Conservation (phyloP, 2,113 vertebrate genomes). For the Austrofundulus limnaeus region DNA sequence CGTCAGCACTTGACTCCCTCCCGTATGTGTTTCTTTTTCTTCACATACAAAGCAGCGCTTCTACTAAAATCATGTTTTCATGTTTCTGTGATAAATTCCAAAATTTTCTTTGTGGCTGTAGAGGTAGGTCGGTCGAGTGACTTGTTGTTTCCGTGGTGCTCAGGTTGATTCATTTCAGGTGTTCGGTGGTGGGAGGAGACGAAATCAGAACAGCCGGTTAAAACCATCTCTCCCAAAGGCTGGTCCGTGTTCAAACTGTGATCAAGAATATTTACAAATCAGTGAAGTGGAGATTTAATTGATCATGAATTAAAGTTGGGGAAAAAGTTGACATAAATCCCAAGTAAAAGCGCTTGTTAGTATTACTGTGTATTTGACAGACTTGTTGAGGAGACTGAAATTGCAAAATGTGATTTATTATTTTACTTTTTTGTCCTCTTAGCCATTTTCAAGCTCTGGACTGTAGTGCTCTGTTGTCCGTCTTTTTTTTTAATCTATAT, state of each 20-base stretch:
- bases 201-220: constrained; percentile 60
- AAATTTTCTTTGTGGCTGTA: constrained; percentile 54
- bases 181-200: constrained; percentile 46
- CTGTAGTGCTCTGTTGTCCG: constrained; percentile 50
- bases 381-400: constrained; percentile 1
- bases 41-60: constrained; percentile 52
- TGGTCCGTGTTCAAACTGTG: constrained; percentile 17
- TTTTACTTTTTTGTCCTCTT: constrained; percentile 13
- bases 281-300: constrained; percentile 28
- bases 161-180: constrained; percentile 54
- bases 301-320: constrained; percentile 7
- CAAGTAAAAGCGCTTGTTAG: not conserved
- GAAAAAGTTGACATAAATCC: not conserved
- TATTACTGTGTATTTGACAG: constrained; percentile 8
- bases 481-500: constrained; percentile 3
- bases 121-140: constrained; percentile 49
- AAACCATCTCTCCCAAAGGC: not conserved
- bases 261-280: constrained; percentile 7
- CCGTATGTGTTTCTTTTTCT: constrained; percentile 23
- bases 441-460: constrained; percentile 47
- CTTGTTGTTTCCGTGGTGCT: constrained; percentile 56
- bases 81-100: constrained; percentile 52
- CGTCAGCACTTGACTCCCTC: constrained; percentile 66
- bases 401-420: not conserved
- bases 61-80: constrained; percentile 48